Base-by-base conservation (phyloP, 2,113 vertebrate genomes). In the Typhlomys cinereus region DNA sequence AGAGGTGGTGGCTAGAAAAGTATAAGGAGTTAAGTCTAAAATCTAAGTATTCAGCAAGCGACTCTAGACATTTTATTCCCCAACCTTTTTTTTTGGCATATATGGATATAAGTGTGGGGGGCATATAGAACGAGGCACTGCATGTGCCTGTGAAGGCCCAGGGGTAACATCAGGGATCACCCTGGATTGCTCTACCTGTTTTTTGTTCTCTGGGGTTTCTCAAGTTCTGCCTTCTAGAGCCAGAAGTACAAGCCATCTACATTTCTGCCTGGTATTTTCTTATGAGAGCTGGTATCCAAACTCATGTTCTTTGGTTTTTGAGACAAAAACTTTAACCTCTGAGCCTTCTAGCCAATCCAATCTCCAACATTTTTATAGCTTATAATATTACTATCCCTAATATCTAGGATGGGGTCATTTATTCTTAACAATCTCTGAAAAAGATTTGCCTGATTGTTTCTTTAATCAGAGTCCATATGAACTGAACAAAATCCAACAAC, bases 391-490 rank as follows among this genome's bases (percentile, higher is more conserved):
- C 25, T 81, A 41, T n/a, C 12, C 17, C 48, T 70, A 36, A 91
- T 20, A 46, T 66, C 39, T 34, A 5, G 13, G 6, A 69, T 29
- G 86, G 25, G 5, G 3, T 67, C 36, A 52, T 86, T 83, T 86
- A 48, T 31, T 11, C 36, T 78, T 90, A 20, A 50, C 15, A 75
- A 34, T 46, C 39, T 4, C 13, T 92, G 25, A 61, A 20, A 69
- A n/a, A 82, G 18, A 66, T 9, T 78, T 88, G 9, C 7, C 57
- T 50, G 34, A 80, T 39, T 62, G 4, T 66, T 41, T 92, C 31
- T 50, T 80, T 89, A 70, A 70, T 54, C 74, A 25, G 21, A 91
- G 79, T 86, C 59, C 79, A 20, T 79, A 25, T 76, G 41, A 90
- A 76, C 20, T 91, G 25, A 44, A 83, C 5, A 78, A 7, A 62